A percentile compares a stretch with the other conserved stretches of the same genome.
Evolutionary conservation across 53 echinoderm and acorn worm species (phyloP).

Genomic region (Holothuria leucospilota): DNA sequence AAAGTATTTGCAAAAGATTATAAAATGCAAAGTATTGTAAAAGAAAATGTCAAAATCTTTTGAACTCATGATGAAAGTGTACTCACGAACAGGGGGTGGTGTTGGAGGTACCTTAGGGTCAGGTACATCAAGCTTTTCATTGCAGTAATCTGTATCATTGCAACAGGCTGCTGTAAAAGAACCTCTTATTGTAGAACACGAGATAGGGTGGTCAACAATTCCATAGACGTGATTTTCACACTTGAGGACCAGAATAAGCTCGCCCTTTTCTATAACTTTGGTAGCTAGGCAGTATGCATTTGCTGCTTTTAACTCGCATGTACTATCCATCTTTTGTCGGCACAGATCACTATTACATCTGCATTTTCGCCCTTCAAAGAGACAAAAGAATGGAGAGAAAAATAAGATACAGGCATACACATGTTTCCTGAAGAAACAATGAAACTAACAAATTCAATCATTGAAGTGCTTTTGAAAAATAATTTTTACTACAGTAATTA

Average conservation of each 20-base stretch:
- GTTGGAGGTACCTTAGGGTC: not conserved
- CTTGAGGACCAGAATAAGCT: not conserved
- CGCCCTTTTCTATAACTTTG: not conserved
- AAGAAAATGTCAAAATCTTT: too few species aligned
- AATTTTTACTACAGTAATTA: too few species aligned
- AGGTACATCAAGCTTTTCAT: not conserved
- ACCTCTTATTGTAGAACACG: not conserved
- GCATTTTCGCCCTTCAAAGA: slow-evolving; percentile 23
- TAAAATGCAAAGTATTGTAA: too few species aligned
- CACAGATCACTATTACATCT: slow-evolving; percentile 1
- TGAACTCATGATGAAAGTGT: not conserved
- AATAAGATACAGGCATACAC: too few species aligned
- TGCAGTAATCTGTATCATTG: slow-evolving; percentile 32
- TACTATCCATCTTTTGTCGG: not conserved
- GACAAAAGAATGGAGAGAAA: too few species aligned
- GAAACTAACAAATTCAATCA: too few species aligned
- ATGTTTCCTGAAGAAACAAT: too few species aligned
- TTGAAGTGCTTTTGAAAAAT: too few species aligned
- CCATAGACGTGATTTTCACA: not conserved
- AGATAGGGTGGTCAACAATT: not conserved
- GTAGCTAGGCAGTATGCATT: not conserved
- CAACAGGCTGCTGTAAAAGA: not conserved
- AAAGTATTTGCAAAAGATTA: too few species aligned
- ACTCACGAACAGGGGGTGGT: not conserved
- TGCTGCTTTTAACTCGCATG: not conserved